These are phyloP conservation scores for Panulirus ornatus DNA, from an alignment of 1,140 invertebrate genomes.

Conservation along the genomic window DNA sequence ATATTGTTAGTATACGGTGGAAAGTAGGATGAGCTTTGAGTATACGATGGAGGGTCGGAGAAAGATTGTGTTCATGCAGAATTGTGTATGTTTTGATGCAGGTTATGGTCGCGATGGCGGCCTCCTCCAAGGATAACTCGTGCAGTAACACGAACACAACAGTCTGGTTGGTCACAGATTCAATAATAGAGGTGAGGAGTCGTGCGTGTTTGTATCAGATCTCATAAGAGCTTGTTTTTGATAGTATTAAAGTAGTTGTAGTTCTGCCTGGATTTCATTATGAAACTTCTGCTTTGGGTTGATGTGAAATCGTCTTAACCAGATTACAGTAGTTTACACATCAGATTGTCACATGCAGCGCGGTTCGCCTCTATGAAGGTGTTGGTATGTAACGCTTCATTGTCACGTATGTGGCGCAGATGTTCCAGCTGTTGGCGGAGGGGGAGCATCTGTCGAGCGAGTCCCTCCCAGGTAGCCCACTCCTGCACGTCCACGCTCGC, in stretches of 20 bases:
- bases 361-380: too few species aligned
- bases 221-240: not conserved
- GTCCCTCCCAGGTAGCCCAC: not conserved
- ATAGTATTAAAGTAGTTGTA: not conserved
- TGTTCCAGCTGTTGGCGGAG: not conserved
- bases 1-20: not conserved
- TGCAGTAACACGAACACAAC: not conserved
- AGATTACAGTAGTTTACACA: not conserved
- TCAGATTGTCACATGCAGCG: not conserved
- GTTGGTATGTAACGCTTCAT: too few species aligned
- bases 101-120: conserved; percentile 28
- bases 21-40: too few species aligned
- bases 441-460: conserved; percentile 5
- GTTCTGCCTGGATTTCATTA: not conserved
- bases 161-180: not conserved
- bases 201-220: not conserved
- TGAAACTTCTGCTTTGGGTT: not conserved
- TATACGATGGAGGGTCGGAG: too few species aligned
- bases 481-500: not conserved
- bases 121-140: not conserved
- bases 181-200: conserved; percentile 5
- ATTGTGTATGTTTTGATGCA: not conserved
- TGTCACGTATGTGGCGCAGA: not conserved
- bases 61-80: too few species aligned
- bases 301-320: not conserved